These are phyloP conservation scores for Euphydryas editha DNA, from an alignment of 2,888 invertebrate genomes.

Conservation along the genomic window DNA sequence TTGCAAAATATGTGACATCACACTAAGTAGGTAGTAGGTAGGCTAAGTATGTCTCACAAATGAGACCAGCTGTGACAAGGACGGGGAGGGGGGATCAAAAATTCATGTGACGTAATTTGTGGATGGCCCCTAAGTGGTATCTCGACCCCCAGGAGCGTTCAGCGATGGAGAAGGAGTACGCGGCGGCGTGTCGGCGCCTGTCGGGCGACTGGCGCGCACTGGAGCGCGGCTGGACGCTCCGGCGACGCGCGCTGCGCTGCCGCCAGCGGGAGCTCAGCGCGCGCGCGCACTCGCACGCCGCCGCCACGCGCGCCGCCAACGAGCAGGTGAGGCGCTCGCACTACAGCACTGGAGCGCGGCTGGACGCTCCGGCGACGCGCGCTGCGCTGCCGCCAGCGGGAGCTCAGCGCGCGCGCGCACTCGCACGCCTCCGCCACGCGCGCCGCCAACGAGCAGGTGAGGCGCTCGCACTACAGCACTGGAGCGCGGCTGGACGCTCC, in stretches of 20 bases:
- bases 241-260: conserved; percentile 83
- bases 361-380: background rate
- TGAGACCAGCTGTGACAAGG: too few relatives aligned
- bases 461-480: background rate
- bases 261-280: conserved; percentile 83
- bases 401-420: conserved; percentile 79
- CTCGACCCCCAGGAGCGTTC: conserved; percentile 70
- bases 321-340: conserved; percentile 16
- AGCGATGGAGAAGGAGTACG: conserved; percentile 87
- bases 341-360: background rate
- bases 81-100: too few relatives aligned
- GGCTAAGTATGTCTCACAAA: too few relatives aligned
- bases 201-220: conserved; percentile 83
- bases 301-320: conserved; percentile 64
- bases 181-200: conserved; percentile 84
- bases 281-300: conserved; percentile 77
- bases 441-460: conserved; percentile 47
- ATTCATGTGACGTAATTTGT: too few relatives aligned
- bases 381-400: conserved; percentile 80
- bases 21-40: too few relatives aligned
- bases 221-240: conserved; percentile 84
- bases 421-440: conserved; percentile 75
- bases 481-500: too few relatives aligned
- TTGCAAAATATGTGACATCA: too few relatives aligned
- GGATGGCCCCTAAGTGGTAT: background rate